Evolutionary conservation across 2,113 vertebrate species (phyloP), one percentile per base, ranked within the genome.

Genomic region (Oryzias curvinotus): DNA sequence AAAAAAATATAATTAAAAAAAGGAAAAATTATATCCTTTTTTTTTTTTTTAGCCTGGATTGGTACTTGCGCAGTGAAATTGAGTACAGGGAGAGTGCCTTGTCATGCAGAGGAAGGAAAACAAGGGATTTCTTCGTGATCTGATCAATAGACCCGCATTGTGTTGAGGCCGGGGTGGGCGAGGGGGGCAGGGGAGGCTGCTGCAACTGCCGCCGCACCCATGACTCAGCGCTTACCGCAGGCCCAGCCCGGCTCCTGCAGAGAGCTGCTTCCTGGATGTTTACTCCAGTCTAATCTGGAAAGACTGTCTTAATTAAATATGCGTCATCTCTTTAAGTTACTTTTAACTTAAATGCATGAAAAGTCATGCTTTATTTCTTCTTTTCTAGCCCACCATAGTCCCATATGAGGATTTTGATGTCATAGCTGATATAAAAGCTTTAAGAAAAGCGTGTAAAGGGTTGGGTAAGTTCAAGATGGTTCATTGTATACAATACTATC

Each of bases 381-480:
- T 21, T 15, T 65, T 46, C 60, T 16, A 93, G 92, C 92, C 92
- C 44, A 93, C 92, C 26, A 26, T 93, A 3, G 69, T 91, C 68
- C 90, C 91, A 18, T 92, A 52, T 66, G 88, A 89, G 68, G 91
- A 92, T 63, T 92, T 93, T 58, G 91, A 93, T 68, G 91, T 89
- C 18, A 76, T 84, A 15, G 84, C 88, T 21, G 92, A 93, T 59
- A 91, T 93, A 61, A 93, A 93, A 70, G 75, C 69, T 0, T 86
- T 93, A 47, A 72, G 92, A 13, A 87, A 92, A 72, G 87, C 91
- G 0, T 93, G 92, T 60, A 93, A 93, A 89, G 92, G 92, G 52
- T 72, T 92, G 16, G 92, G 92, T 93, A 79, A 75, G 91, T 89
- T 44, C 4, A 0, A 13, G 4, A 2, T 0, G 14, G 12, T 43